Conservation (phyloP, 2,797 vertebrate species). For the Fringilla coelebs region DNA sequence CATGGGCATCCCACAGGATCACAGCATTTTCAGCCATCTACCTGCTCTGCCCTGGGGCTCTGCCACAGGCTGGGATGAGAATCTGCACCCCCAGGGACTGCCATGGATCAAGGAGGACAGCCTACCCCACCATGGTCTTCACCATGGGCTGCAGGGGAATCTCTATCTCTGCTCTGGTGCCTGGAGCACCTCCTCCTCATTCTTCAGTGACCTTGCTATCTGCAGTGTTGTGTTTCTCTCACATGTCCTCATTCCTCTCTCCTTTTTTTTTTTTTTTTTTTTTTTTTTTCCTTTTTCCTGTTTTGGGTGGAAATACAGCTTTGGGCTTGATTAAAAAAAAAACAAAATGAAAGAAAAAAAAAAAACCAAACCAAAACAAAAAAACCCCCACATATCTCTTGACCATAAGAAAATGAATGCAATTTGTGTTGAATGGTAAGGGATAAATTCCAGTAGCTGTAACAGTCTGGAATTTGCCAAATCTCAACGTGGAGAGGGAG, state of each 20-base stretch:
- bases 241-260: background rate
- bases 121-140: background rate
- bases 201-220: background rate
- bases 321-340: background rate
- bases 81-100: too few relatives aligned
- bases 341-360: background rate
- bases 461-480: background rate
- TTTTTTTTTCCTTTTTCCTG: background rate
- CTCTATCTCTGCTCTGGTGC: background rate
- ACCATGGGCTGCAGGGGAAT: background rate
- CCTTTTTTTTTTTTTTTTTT: background rate
- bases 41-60: background rate
- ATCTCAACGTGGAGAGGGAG: background rate
- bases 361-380: background rate
- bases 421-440: background rate
- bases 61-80: background rate
- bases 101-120: too few relatives aligned
- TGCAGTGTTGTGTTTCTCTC: background rate
- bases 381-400: background rate
- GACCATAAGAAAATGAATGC: background rate
- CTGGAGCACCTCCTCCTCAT: background rate
- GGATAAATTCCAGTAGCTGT: background rate
- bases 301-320: background rate
- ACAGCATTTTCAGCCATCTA: background rate
- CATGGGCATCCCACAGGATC: background rate